These are phyloP conservation scores for Dasypogon diadema DNA, from an alignment of 2,888 invertebrate species.

Conservation along the genomic window DNA sequence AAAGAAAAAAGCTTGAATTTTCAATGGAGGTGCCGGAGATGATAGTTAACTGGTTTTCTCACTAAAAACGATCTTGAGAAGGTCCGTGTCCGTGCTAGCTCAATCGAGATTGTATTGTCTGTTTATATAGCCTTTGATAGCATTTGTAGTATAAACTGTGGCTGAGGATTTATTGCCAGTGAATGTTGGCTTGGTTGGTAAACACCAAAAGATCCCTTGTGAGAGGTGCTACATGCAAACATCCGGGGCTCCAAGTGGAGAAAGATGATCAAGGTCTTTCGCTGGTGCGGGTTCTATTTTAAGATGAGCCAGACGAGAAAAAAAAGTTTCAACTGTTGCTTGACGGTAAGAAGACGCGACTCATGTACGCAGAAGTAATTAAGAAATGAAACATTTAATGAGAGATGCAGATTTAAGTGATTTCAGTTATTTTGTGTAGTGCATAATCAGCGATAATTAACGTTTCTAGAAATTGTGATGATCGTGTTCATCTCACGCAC, in stretches of 20 bases:
- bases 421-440: conserved; percentile 16
- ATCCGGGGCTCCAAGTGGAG: conserved; percentile 8
- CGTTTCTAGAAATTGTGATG: too few species aligned
- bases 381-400: conserved; percentile 24
- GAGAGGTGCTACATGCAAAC: conserved; percentile 32
- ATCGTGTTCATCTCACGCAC: too few species aligned
- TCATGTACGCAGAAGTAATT: conserved; percentile 11
- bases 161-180: conserved; percentile 23
- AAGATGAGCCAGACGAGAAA: conserved; percentile 14
- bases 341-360: background rate
- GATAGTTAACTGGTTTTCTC: conserved; percentile 16
- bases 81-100: conserved; percentile 23
- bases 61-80: conserved; percentile 26
- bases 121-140: conserved; percentile 26
- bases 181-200: conserved; percentile 26
- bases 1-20: background rate
- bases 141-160: conserved; percentile 26
- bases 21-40: conserved; percentile 4
- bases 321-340: conserved; percentile 15
- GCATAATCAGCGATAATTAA: too few species aligned
- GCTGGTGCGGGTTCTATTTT: conserved; percentile 31
- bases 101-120: conserved; percentile 30
- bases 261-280: conserved; percentile 29
- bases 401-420: background rate
- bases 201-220: conserved; percentile 28